Base-by-base conservation (phyloP, 2,888 invertebrate genomes). In the Calliopum simillimum region DNA sequence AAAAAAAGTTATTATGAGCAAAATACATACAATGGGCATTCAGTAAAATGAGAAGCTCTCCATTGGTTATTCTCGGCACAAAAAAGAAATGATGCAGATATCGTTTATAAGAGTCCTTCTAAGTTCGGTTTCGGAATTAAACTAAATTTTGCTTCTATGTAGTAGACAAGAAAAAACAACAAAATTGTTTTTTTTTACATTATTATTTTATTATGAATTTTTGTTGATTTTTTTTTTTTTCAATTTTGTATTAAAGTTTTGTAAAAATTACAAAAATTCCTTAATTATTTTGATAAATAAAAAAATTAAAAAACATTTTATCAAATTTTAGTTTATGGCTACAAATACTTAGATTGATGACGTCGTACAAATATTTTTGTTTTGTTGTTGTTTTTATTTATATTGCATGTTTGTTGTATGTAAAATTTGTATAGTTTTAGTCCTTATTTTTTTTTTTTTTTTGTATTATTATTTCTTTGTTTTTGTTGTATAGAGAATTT, bases 271-370 rank as follows among this genome's bases (percentile, higher is more conserved):
- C 62, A 68, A 68, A 68, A 49, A 61, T 46, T 68, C 55, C 62
- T 63, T 66, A 55, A 56, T 58, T 56, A 46, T n/a, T n/a, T n/a
- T 58, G 66, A 58, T 58, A 14, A 43, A 71, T 75, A 76, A 74
- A 79, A 78, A 80, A 81, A 80, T 79, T 79, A 81, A 65, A 66
- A 58, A 66, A 55, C 65, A 53, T 63, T 23, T 49, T 66, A 66
- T 56, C 56, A 66, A 66, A 58, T 56, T 66, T 21, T 21, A 14
- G 19, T 81, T 81, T 81, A 81, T 64, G 58, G 58, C 69, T 64
- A 56, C 59, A 43, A 65, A 58, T 64, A 33, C 33, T 33, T 33
- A 70, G 69, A 58, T n/a, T 61, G 13, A 41, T 21, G 72, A 67
- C 25, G 46, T 67, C 70, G 70, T 59, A 6, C 46, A 8, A 47